A percentile compares a stretch with the other conserved stretches of the same genome.
Conservation (phyloP, 2,113 vertebrate genomes). For the Trogon surrucura region DNA sequence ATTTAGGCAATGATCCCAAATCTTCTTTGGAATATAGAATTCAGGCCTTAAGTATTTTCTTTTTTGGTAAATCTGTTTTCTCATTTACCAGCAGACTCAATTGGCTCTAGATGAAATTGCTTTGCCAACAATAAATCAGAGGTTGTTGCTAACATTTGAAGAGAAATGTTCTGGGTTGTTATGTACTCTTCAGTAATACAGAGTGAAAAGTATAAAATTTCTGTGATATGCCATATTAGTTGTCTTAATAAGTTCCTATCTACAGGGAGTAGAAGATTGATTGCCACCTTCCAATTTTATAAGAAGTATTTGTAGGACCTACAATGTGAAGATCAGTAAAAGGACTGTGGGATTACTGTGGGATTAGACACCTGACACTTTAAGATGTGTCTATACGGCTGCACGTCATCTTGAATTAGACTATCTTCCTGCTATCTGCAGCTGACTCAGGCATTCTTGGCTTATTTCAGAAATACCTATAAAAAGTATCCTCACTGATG, state of each 20-base stretch:
- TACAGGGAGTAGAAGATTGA: neutral
- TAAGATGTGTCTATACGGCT: neutral
- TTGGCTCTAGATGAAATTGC: neutral
- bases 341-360: neutral
- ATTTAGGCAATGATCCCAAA: neutral
- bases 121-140: neutral
- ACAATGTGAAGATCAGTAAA: neutral
- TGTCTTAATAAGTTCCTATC: neutral
- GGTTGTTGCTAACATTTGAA: neutral
- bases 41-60: neutral
- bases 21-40: neutral
- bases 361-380: neutral
- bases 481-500: neutral
- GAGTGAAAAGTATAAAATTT: neutral
- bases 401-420: neutral
- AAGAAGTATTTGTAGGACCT: neutral
- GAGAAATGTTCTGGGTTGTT: neutral
- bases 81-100: neutral
- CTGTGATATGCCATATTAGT: neutral
- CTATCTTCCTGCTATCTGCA: neutral
- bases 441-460: neutral
- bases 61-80: neutral
- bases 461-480: neutral
- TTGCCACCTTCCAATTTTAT: neutral
- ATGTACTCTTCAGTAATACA: neutral